Evolutionary conservation across 2,113 vertebrate genomes (phyloP), one percentile per base, ranked within the genome.

Genomic region (Menidia beryllina): DNA sequence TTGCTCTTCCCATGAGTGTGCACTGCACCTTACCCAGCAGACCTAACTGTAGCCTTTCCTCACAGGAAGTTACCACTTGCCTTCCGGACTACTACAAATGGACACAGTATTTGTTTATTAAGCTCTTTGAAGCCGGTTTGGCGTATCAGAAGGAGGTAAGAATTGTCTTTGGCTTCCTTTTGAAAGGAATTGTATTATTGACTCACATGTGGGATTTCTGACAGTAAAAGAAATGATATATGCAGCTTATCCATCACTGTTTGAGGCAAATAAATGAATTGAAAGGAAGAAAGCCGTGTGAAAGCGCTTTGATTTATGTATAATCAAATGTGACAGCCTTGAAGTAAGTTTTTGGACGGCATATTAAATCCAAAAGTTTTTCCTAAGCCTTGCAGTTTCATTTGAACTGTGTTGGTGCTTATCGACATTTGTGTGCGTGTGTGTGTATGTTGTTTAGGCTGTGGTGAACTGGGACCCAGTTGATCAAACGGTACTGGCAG

Each of bases 401-500:
- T 58, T 71, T 77, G 12, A 48, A 49, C 23, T 54, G 26, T 64
- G 57, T 59, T n/a, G 59, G 52, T 66, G 20, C 61, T 56, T 1
- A 15, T 57, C 9, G 50, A 27, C 5, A 12, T 49, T 1, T 63
- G 25, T 80, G 59, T 48, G 57, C 63, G 21, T 57, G 41, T 48
- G 49, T 75, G 25, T 15, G 39, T 80, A 23, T 72, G 30, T 27
- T 23, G 27, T 69, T 60, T 79, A 99, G 98, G 97, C 96, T 11
- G 69, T 97, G 87, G 98, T 98, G 71, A 99, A 99, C 87, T 99
- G 97, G 97, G 98, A 99, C 68, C 97, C 97, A 0, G 94, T 98
- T 74, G 98, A 99, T 75, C 93, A 97, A 63, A 99, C 97, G 0
- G 98, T 99, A 76, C 91, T 99, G 38, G 97, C 98, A 64, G 96